Conservation (phyloP, 2,113 vertebrate species). For the Cranoglanis bouderius region DNA sequence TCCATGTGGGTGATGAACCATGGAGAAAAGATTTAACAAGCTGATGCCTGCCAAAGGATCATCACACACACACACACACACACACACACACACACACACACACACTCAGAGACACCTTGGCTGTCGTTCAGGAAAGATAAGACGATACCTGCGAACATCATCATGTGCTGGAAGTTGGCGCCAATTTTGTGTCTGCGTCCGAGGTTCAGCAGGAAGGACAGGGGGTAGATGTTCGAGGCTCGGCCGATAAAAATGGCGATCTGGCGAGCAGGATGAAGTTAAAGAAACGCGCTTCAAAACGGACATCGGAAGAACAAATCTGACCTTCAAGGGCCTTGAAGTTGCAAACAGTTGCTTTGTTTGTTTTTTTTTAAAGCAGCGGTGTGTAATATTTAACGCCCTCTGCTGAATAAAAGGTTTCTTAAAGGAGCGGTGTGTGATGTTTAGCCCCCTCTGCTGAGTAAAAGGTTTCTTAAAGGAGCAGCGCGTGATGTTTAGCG, state of each 20-base stretch:
- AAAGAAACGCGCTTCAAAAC: slow-evolving; percentile 63
- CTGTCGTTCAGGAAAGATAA: neutral
- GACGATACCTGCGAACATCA: slow-evolving; percentile 95
- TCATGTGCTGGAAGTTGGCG: slow-evolving; percentile 98
- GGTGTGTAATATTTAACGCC: neutral
- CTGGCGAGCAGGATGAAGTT: slow-evolving; percentile 73
- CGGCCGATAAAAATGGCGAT: slow-evolving; percentile 90
- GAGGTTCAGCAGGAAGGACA: slow-evolving; percentile 94
- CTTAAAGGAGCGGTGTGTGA: neutral
- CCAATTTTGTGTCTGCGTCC: slow-evolving; percentile 94
- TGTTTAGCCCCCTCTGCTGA: neutral
- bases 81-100: neutral
- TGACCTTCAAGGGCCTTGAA: neutral
- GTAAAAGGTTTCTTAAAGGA: neutral
- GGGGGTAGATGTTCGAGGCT: slow-evolving; percentile 91
- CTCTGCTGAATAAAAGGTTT: neutral
- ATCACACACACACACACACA: neutral
- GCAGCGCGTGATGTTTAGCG: neutral
- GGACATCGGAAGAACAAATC: neutral
- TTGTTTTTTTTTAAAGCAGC: neutral
- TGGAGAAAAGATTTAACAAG: slow-evolving; percentile 1
- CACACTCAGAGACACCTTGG: neutral
- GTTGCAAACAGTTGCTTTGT: neutral
- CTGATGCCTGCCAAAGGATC: neutral
- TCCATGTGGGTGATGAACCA: slow-evolving; percentile 5